phyloP scores from a whole-genome alignment of 2,888 invertebrate species.

The Xanthia togata region DNA sequence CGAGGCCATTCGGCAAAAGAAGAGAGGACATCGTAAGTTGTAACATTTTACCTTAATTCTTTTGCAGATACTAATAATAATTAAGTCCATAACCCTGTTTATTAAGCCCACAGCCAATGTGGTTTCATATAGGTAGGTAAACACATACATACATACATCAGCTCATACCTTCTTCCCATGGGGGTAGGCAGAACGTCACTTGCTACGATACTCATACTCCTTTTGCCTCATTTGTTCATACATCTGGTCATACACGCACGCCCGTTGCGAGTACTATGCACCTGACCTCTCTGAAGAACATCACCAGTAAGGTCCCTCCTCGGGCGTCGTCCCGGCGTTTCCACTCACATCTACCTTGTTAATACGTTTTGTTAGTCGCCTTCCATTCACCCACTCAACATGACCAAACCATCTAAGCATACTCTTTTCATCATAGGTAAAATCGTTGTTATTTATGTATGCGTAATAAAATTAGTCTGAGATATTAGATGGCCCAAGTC shows the following conservation, averaged over 20 bases:
- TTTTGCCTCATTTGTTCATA: neutral
- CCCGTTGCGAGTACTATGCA: neutral
- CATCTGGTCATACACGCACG: neutral
- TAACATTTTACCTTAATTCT: neutral
- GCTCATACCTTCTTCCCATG: neutral
- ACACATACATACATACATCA: neutral
- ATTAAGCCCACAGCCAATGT: neutral
- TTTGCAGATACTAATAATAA: neutral
- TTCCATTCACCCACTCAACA: neutral
- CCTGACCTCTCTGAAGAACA: neutral
- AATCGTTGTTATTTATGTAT: no score
- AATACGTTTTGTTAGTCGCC: neutral
- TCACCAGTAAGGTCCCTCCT: neutral
- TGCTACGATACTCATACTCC: neutral
- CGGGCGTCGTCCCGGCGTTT: neutral
- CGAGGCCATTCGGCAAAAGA: neutral
- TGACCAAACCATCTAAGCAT: neutral
- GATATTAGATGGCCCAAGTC: neutral
- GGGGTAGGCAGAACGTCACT: neutral
- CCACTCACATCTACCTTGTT: neutral
- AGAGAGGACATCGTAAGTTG: neutral
- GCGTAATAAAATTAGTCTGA: no score
- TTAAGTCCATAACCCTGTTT: neutral
- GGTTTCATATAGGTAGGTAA: neutral
- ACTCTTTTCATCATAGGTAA: neutral